Evolutionary conservation across 2,797 vertebrate species (phyloP), one percentile per base, ranked within the genome.

Genomic region (Gephyroberyx darwinii): DNA sequence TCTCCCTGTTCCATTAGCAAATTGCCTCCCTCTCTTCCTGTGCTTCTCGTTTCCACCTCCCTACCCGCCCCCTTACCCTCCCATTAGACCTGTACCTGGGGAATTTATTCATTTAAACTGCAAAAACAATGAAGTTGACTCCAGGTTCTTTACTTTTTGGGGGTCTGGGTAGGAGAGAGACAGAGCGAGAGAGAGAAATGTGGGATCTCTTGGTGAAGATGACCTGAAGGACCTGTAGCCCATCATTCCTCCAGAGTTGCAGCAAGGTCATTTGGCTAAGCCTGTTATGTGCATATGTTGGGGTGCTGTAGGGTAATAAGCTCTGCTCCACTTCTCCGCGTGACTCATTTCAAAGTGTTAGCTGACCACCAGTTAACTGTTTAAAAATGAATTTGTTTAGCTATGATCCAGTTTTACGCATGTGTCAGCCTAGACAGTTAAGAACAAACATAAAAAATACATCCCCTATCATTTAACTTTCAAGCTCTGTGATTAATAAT

Each of bases 1-100:
- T 80, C 75, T 85, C 74, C 59, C 41, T 64, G 51, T 83, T 91
- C 92, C 91, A 94, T 94, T 94, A 94, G 93, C 89, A 94, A 92
- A 94, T 93, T 93, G 84, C 90, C 83, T 84, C 79, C 80, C 19
- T 53, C 35, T 62, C 55, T 61, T 20, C 31, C 45, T 61, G 75
- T 43, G 52, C 61, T 84, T 68, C 76, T 74, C 74, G 26, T 70
- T 75, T 66, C 72, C 65, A 69, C 70, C 81, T 73, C 41, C 39
- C 69, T 66, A 55, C 58, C 71, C 73, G 53, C 35, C 67, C 84
- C 77, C 69, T 85, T 69, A 76, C 75, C 43, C 64, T 76, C 72
- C 71, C 81, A 91, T 92, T 91, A 91, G 77, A 89, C 88, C 74
- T 74, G 69, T 84, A 86, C 92, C 86, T 72, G 62, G 74, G 71